Percentiles rank a stretch among this genome's conserved stretches.
Conservation (phyloP, 2,797 vertebrate genomes). For the Buceros bicornis region DNA sequence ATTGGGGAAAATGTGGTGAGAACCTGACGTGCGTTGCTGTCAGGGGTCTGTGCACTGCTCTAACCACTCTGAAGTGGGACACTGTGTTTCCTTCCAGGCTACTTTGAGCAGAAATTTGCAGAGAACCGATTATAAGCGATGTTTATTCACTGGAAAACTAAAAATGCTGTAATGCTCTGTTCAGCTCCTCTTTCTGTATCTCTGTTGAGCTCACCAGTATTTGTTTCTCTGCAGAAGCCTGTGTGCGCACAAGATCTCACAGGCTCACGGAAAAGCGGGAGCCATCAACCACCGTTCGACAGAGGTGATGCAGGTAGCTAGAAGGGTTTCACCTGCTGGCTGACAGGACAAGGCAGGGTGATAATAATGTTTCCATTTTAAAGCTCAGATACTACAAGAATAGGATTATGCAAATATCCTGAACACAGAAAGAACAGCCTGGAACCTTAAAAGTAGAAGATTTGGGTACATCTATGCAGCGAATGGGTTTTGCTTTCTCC, state of each 20-base stretch:
- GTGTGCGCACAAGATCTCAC: background rate
- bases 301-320: background rate
- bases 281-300: background rate
- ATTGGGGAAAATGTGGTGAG: background rate
- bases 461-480: background rate
- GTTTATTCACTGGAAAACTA: background rate
- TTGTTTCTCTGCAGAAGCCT: background rate
- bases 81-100: background rate
- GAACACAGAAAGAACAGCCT: background rate
- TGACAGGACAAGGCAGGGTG: slow-evolving; percentile 13
- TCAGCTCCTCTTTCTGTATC: background rate
- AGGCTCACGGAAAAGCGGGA: background rate
- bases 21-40: background rate
- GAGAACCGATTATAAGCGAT: fast-evolving
- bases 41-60: background rate
- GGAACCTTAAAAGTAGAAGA: background rate
- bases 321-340: background rate
- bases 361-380: background rate
- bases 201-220: background rate
- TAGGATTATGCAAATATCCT: background rate
- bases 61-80: background rate
- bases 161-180: fast-evolving
- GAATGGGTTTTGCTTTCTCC: background rate
- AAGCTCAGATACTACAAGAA: background rate
- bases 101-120: background rate